Evolutionary conservation across 1,140 invertebrate genomes (phyloP).

Genomic region (Lanistes nyassanus): DNA sequence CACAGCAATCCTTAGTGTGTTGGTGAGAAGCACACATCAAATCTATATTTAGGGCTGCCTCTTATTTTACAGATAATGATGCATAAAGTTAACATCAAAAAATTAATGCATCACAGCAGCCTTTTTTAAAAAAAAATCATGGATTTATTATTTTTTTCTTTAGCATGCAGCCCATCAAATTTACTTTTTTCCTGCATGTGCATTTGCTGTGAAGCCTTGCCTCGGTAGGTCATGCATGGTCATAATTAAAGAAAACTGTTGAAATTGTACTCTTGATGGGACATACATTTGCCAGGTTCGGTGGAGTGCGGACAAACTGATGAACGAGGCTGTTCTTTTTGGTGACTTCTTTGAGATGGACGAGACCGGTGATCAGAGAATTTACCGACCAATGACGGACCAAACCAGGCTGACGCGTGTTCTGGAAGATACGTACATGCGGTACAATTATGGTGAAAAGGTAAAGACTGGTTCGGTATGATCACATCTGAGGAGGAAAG

Average conservation of each 20-base stretch:
- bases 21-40: no score
- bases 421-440: constrained; percentile 63
- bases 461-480: not conserved
- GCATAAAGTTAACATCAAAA: no score
- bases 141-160: no score
- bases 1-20: no score
- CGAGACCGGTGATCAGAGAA: constrained; percentile 29
- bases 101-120: no score
- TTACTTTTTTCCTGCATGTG: not conserved
- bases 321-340: constrained; percentile 60
- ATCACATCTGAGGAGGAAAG: no score
- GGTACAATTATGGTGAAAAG: constrained; percentile 57
- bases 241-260: not conserved
- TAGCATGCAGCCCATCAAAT: no score
- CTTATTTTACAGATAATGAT: no score
- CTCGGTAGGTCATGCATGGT: not conserved
- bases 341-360: constrained; percentile 62
- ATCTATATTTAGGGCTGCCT: no score
- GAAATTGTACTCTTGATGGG: not conserved
- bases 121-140: no score
- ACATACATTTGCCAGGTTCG: constrained; percentile 45
- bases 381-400: constrained; percentile 61
- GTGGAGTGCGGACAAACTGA: constrained; percentile 57
- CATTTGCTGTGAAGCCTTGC: not conserved
- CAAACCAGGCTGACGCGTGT: constrained; percentile 52